phyloP scores from a whole-genome alignment of 2,888 invertebrate genomes.

The Heliconius sara region DNA sequence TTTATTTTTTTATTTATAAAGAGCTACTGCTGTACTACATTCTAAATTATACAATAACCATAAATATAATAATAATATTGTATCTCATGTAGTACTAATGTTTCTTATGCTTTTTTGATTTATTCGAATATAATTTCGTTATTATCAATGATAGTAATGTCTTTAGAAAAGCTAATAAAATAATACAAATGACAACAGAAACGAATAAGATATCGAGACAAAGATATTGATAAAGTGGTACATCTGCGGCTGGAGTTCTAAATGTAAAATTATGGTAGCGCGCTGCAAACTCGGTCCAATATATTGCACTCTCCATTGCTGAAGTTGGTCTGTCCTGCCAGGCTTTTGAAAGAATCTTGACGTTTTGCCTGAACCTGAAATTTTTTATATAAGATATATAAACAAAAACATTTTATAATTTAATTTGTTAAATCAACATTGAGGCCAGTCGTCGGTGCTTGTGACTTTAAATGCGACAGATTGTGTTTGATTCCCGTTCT shows the following conservation, averaged over 20 bases:
- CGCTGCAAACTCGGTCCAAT: conserved; percentile 86
- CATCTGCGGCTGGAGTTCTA: conserved; percentile 72
- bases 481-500: too few relatives aligned
- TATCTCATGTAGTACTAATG: not conserved
- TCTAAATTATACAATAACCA: too few relatives aligned
- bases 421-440: not conserved
- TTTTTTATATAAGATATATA: not conserved
- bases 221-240: conserved; percentile 79
- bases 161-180: conserved; percentile 24
- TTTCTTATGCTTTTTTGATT: conserved; percentile 6
- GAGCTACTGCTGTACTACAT: too few relatives aligned
- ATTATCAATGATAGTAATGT: conserved; percentile 22
- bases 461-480: too few relatives aligned
- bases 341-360: conserved; percentile 77
- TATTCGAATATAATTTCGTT: not conserved
- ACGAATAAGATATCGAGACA: conserved; percentile 65
- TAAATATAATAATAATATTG: too few relatives aligned
- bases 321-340: conserved; percentile 84
- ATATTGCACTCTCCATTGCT: conserved; percentile 84
- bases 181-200: conserved; percentile 19
- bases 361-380: conserved; percentile 69
- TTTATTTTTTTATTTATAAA: too few relatives aligned
- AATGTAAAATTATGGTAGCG: conserved; percentile 73
- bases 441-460: too few relatives aligned
- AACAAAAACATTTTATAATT: not conserved